phyloP scores from a whole-genome alignment of 1,140 invertebrate genomes.

The Bombus superbus region DNA sequence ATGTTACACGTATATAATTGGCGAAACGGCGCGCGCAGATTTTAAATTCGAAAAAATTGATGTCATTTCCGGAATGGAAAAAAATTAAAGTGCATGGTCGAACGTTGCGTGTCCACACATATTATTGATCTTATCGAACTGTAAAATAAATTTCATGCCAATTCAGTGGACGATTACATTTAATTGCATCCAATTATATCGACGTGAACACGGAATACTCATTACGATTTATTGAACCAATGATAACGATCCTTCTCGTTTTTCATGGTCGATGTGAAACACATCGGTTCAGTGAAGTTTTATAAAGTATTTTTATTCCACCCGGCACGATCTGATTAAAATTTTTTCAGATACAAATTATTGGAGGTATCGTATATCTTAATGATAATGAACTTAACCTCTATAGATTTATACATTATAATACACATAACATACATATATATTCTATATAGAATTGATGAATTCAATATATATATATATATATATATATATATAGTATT shows the following conservation, averaged over 20 bases:
- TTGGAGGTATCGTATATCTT: background rate
- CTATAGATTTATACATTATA: background rate
- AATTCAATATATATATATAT: too few relatives aligned
- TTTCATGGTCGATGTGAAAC: background rate
- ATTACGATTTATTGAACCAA: slow-evolving; percentile 46
- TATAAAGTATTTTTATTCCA: background rate
- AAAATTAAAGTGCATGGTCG: background rate
- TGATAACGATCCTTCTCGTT: slow-evolving; percentile 33
- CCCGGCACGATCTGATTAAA: too few relatives aligned
- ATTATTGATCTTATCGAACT: slow-evolving; percentile 56
- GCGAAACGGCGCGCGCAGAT: background rate
- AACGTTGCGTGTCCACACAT: slow-evolving; percentile 28
- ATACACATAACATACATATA: background rate
- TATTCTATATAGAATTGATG: too few relatives aligned
- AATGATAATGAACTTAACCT: background rate
- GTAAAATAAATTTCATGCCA: slow-evolving; percentile 63
- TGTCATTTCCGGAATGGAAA: background rate
- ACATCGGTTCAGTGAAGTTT: background rate
- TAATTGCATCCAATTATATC: slow-evolving; percentile 70
- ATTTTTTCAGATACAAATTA: background rate
- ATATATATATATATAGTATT: too few relatives aligned
- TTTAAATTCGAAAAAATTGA: slow-evolving; percentile 13
- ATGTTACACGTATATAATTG: background rate
- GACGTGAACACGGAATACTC: slow-evolving; percentile 35
- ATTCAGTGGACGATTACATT: slow-evolving; percentile 67